These are phyloP conservation scores for Phragmatobia fuliginosa DNA, from an alignment of 2,888 invertebrate species.

Conservation along the genomic window DNA sequence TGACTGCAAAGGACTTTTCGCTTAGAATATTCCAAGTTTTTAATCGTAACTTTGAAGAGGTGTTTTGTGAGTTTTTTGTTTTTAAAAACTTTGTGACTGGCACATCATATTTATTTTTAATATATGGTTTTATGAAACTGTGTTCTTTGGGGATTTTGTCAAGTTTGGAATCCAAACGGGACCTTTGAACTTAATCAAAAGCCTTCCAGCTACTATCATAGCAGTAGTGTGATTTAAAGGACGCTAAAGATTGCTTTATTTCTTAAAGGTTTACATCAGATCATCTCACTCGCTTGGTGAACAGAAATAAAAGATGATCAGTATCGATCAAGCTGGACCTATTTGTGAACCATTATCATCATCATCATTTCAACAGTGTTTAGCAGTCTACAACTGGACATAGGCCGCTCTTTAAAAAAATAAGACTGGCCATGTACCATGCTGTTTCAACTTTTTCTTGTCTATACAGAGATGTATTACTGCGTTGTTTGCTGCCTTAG, in stretches of 20 bases:
- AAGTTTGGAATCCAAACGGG: not conserved
- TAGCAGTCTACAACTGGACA: too few relatives aligned
- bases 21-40: not conserved
- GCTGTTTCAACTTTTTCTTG: too few relatives aligned
- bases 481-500: too few relatives aligned
- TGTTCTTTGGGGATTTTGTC: not conserved
- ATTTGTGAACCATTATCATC: too few relatives aligned
- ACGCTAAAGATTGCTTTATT: not conserved
- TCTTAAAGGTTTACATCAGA: too few relatives aligned
- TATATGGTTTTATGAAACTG: not conserved
- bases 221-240: not conserved
- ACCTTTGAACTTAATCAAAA: not conserved
- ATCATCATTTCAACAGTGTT: too few relatives aligned
- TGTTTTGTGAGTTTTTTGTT: not conserved
- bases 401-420: too few relatives aligned
- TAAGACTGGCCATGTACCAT: too few relatives aligned
- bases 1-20: conserved; percentile 8
- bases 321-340: too few relatives aligned
- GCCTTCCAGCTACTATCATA: not conserved
- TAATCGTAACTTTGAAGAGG: not conserved
- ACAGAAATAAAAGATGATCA: too few relatives aligned
- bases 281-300: too few relatives aligned
- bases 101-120: not conserved
- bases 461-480: too few relatives aligned
- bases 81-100: not conserved